These are phyloP conservation scores for Aquatica leii DNA, from an alignment of 2,888 invertebrate genomes.

Conservation along the genomic window DNA sequence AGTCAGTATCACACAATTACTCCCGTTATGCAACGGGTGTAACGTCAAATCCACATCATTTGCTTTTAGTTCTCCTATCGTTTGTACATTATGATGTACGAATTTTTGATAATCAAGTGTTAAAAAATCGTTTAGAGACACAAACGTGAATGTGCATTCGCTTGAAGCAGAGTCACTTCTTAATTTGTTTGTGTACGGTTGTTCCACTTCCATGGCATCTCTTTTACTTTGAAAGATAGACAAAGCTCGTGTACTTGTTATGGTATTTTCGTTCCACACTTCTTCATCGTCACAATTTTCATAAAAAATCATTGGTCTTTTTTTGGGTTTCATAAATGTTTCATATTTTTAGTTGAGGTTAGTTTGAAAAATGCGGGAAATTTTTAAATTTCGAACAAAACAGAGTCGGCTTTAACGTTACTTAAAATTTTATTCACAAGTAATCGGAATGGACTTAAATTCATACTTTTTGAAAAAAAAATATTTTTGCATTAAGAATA, in stretches of 20 bases:
- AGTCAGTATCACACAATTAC: not conserved
- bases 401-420: too few relatives aligned
- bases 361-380: too few relatives aligned
- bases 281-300: not conserved
- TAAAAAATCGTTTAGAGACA: not conserved
- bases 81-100: not conserved
- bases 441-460: too few relatives aligned
- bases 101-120: not conserved
- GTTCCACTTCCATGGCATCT: not conserved
- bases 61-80: not conserved
- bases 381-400: too few relatives aligned
- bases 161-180: not conserved
- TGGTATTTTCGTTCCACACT: not conserved
- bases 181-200: not conserved
- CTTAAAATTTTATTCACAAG: too few relatives aligned
- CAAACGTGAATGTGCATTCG: not conserved
- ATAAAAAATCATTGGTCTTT: constrained; percentile 1
- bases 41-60: not conserved
- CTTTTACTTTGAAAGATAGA: not conserved
- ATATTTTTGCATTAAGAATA: too few relatives aligned
- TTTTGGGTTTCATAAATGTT: too few relatives aligned
- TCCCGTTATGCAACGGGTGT: not conserved
- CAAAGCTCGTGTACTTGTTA: not conserved
- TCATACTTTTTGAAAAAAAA: too few relatives aligned
- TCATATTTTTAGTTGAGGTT: too few relatives aligned